These are phyloP conservation scores for Dendroctonus valens DNA, from an alignment of 1,140 invertebrate species.

Conservation along the genomic window DNA sequence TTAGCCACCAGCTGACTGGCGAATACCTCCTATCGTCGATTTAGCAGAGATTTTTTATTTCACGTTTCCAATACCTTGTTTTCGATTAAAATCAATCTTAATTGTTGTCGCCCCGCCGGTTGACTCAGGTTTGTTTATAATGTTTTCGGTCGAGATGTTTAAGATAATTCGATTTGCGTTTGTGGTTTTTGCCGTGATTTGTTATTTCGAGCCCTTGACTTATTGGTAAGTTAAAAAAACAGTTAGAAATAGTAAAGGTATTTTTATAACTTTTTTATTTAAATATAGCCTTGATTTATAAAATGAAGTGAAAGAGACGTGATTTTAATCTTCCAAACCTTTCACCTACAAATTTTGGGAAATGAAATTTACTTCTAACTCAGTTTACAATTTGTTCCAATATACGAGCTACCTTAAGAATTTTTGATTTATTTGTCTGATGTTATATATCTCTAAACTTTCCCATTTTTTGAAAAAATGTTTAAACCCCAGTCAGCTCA, in stretches of 20 bases:
- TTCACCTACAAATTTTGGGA: no score
- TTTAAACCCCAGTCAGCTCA: no score
- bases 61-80: not conserved
- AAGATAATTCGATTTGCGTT: not conserved
- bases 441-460: no score
- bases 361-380: no score
- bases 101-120: not conserved
- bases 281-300: no score
- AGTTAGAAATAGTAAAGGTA: not conserved
- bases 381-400: no score
- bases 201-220: not conserved
- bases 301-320: no score
- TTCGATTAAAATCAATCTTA: not conserved
- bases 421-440: no score
- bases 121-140: conserved; percentile 6
- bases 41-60: conserved; percentile 5
- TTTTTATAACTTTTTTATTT: not conserved
- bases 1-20: not conserved
- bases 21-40: conserved; percentile 5
- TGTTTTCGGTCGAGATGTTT: conserved; percentile 4
- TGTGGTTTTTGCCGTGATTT: conserved; percentile 7
- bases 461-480: no score
- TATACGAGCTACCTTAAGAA: no score
- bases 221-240: conserved; percentile 7
- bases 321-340: no score